These are phyloP conservation scores for Vireo altiloquus DNA, from an alignment of 2,113 vertebrate species.

Conservation along the genomic window DNA sequence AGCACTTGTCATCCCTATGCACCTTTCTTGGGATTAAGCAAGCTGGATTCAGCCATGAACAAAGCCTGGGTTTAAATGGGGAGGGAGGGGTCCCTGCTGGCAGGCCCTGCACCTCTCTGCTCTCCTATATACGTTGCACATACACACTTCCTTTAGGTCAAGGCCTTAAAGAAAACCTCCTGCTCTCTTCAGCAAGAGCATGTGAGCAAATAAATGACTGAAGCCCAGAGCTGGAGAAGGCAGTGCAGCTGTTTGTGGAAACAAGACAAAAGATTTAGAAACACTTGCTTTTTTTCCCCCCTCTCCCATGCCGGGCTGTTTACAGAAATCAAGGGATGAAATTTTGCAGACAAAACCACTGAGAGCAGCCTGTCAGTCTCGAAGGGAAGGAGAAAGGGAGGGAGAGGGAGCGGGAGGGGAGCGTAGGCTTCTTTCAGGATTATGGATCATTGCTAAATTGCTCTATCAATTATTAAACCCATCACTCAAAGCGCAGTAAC, in stretches of 20 bases:
- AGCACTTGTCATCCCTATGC: not conserved
- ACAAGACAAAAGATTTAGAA: slow-evolving; percentile 50
- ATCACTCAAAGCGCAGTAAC: slow-evolving; percentile 50
- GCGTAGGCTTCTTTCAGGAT: slow-evolving; percentile 39
- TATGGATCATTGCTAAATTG: slow-evolving; percentile 65
- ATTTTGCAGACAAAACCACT: slow-evolving; percentile 45
- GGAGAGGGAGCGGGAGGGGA: not conserved
- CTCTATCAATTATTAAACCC: slow-evolving; percentile 67
- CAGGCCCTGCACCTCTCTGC: not conserved
- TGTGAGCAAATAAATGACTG: not conserved
- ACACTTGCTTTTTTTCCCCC: not conserved
- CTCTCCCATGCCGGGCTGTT: slow-evolving; percentile 36
- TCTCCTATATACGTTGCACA: not conserved
- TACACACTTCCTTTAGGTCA: not conserved
- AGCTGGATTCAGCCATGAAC: not conserved
- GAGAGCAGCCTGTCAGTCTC: slow-evolving; percentile 30
- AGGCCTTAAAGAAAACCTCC: slow-evolving; percentile 16
- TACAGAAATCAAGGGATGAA: slow-evolving; percentile 46
- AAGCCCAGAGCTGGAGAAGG: slow-evolving; percentile 3
- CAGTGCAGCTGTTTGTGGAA: slow-evolving; percentile 19
- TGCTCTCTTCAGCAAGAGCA: not conserved
- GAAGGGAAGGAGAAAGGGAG: not conserved
- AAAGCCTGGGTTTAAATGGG: not conserved
- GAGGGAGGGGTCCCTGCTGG: not conserved
- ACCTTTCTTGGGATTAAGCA: not conserved